Evolutionary conservation across 2,888 invertebrate genomes (phyloP).

Genomic region (Ctenicera cuprea): DNA sequence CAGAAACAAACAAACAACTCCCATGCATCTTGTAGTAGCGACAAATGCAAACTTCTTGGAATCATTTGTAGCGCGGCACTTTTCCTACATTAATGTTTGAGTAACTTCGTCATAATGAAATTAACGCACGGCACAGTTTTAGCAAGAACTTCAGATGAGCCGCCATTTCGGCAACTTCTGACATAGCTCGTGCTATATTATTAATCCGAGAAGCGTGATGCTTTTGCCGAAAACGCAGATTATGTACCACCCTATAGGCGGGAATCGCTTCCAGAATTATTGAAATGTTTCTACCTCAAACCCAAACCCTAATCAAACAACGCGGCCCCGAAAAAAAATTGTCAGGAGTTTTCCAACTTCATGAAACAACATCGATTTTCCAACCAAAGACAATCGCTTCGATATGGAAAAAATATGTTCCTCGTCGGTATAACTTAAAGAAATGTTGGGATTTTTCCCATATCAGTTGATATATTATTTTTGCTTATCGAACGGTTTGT

Average conservation of each 20-base stretch:
- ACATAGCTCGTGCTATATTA: conserved; percentile 30
- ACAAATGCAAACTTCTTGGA: conserved; percentile 48
- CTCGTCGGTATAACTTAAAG: no score
- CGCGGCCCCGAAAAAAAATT: not conserved
- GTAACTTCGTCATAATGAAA: conserved; percentile 44
- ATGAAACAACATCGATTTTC: not conserved
- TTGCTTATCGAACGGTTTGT: not conserved
- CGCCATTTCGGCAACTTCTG: conserved; percentile 42
- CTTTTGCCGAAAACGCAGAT: conserved; percentile 35
- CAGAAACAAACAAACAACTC: conserved; percentile 51
- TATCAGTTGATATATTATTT: no score
- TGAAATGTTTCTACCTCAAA: conserved; percentile 14
- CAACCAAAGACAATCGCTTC: not conserved
- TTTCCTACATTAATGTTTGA: conserved; percentile 44
- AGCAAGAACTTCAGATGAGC: conserved; percentile 35
- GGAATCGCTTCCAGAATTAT: conserved; percentile 17
- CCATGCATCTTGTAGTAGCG: conserved; percentile 50
- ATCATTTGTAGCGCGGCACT: conserved; percentile 45
- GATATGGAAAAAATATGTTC: no score
- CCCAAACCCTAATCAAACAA: conserved; percentile 18
- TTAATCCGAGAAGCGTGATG: conserved; percentile 34
- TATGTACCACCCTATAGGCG: conserved; percentile 6
- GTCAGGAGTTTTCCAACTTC: not conserved
- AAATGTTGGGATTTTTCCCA: no score
- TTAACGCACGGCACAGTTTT: conserved; percentile 44